These are phyloP conservation scores for Cheilosia vernalis DNA, from an alignment of 2,888 invertebrate species.

Conservation along the genomic window DNA sequence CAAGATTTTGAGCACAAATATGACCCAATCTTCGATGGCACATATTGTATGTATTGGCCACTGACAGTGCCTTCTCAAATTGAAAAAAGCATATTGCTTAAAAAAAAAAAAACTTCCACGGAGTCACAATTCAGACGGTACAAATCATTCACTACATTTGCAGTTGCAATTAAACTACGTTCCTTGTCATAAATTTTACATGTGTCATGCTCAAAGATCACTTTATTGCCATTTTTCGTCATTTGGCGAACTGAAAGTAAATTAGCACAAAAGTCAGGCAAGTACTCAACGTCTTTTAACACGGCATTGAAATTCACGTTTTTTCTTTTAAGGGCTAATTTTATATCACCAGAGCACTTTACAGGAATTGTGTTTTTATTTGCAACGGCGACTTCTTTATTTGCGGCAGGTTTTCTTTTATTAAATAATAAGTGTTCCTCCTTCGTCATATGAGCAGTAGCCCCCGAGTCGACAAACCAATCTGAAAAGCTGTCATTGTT, in stretches of 20 bases:
- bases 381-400: slow-evolving; percentile 42
- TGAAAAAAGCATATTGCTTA: no score
- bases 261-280: slow-evolving; percentile 56
- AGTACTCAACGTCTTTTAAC: background rate
- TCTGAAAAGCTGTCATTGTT: no score
- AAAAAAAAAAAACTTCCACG: slow-evolving; percentile 12
- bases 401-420: no score
- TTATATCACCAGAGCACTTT: slow-evolving; percentile 19
- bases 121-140: slow-evolving; percentile 63
- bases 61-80: no score
- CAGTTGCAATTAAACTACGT: slow-evolving; percentile 54
- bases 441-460: no score
- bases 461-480: no score
- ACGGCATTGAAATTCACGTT: slow-evolving; percentile 22
- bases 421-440: no score
- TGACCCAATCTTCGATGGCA: slow-evolving; percentile 77
- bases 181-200: slow-evolving; percentile 65
- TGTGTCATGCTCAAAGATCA: slow-evolving; percentile 69
- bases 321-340: slow-evolving; percentile 14
- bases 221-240: slow-evolving; percentile 66
- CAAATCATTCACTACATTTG: slow-evolving; percentile 48
- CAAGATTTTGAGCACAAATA: slow-evolving; percentile 66
- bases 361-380: slow-evolving; percentile 56
- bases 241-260: slow-evolving; percentile 67
- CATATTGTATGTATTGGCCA: no score